Evolutionary conservation across 2,797 vertebrate genomes (phyloP).

Genomic region (Typhlichthys subterraneus): DNA sequence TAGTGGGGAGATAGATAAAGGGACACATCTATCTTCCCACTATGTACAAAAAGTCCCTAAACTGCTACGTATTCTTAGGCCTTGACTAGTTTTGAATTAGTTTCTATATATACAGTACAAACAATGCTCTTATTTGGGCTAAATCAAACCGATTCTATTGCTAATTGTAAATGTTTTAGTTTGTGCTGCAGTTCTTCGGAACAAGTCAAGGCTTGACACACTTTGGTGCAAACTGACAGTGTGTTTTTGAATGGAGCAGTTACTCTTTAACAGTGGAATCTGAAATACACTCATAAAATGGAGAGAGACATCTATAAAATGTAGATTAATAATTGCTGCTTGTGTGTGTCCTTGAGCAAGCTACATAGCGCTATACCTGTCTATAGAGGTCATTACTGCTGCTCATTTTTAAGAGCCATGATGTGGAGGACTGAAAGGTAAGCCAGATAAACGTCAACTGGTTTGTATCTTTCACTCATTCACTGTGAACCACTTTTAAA

Average conservation of each 20-base stretch:
- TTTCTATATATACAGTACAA: background rate
- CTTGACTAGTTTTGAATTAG: background rate
- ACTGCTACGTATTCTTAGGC: background rate
- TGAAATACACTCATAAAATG: conserved; percentile 1
- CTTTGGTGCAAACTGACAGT: conserved; percentile 16
- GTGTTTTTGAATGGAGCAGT: conserved; percentile 8
- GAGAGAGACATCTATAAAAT: conserved; percentile 2
- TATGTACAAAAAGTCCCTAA: conserved; percentile 2
- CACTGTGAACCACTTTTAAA: conserved; percentile 22
- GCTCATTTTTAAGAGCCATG: no score
- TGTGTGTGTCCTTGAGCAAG: no score
- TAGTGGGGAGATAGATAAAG: conserved; percentile 1
- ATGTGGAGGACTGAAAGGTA: background rate
- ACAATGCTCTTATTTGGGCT: background rate
- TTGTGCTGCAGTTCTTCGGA: conserved; percentile 32
- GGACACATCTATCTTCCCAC: background rate
- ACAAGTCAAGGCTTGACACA: conserved; percentile 38
- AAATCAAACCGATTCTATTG: background rate
- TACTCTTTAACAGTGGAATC: conserved; percentile 20
- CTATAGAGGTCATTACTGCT: no score
- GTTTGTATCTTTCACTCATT: background rate
- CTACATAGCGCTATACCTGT: no score
- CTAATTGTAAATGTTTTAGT: conserved; percentile 26
- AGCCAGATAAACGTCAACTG: background rate
- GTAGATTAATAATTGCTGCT: no score